Base-by-base conservation (phyloP, 2,888 invertebrate species). In the Catonia carolina region DNA sequence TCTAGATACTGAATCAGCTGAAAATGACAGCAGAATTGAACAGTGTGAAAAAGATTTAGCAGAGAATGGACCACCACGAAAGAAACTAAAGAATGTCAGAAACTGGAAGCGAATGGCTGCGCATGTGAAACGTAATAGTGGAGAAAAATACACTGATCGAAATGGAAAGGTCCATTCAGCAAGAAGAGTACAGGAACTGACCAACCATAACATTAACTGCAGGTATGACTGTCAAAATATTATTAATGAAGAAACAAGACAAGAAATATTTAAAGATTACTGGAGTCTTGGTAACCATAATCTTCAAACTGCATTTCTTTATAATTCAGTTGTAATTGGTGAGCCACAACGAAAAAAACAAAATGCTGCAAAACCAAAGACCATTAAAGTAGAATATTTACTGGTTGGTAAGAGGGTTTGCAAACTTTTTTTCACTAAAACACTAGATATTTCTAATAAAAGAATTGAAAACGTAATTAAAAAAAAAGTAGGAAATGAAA, bases 381-480 rank as follows among this genome's bases (percentile, higher is more conserved):
- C 33, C 31, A 36, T n/a, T 31, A 55, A 14, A 12, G 23, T 49
- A 27, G 18, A 47, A 17, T 48, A 15, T 37, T 33, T 6, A 17
- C 47, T 55, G 27, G 33, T n/a, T 27, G 23, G 47, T 5, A 33
- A 48, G 18, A 55, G 55, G 33, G 55, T 55, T 1, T 55, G 33
- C 17, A 48, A 48, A 14, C 35, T 20, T 8, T 48, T 48, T n/a
- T 55, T 55, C 33, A 5, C 48, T 2, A 55, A 14, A 48, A 55
- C 55, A 27, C 47, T 55, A 17, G 48, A 22, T 20, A 3, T 48
- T 31, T 48, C 55, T 2, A 50, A 55, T n/a, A 50, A 55, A 36
- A 23, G 55, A 48, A 20, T 48, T 18, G 18, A 18, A 48, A 45
- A 45, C 33, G n/a, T 22, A 27, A 45, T 47, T 22, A 22, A 22